A percentile compares a stretch with the other conserved stretches of the same genome.
These are phyloP conservation scores for Sorex araneus DNA, from an alignment of 2,113 vertebrate genomes.

Conservation along the genomic window DNA sequence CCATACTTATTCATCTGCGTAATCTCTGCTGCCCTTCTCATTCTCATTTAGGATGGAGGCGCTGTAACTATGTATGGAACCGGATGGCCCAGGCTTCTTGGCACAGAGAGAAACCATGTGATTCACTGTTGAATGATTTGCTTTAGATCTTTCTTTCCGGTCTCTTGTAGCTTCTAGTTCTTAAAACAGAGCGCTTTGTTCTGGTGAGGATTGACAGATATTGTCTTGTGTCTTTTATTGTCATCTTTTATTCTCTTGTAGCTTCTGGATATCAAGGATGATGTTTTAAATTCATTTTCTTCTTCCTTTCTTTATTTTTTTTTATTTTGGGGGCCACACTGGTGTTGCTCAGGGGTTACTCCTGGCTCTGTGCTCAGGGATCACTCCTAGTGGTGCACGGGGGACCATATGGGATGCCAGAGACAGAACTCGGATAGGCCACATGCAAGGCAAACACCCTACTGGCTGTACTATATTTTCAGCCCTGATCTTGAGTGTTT, in stretches of 20 bases:
- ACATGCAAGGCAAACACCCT: too few relatives aligned
- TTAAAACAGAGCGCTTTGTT: slow-evolving; percentile 5
- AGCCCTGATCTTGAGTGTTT: not conserved
- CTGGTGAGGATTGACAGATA: not conserved
- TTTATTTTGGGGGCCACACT: too few relatives aligned
- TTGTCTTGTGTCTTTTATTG: not conserved
- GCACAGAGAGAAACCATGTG: not conserved
- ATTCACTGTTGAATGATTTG: not conserved
- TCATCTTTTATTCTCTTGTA: not conserved
- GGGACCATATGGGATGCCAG: too few relatives aligned
- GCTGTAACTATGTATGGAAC: not conserved
- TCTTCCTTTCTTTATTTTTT: not conserved
- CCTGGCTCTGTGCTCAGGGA: too few relatives aligned
- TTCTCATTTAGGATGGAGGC: not conserved
- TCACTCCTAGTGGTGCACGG: too few relatives aligned
- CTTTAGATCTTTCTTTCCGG: not conserved
- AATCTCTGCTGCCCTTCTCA: not conserved
- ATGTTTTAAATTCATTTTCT: not conserved
- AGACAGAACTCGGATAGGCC: too few relatives aligned
- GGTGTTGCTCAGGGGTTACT: too few relatives aligned
- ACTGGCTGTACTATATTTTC: too few relatives aligned
- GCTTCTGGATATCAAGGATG: not conserved
- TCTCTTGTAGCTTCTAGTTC: not conserved
- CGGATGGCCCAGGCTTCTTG: not conserved
- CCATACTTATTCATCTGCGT: not conserved